Conservation (phyloP, 2,888 invertebrate species). For the Epirrhoe alternata region DNA sequence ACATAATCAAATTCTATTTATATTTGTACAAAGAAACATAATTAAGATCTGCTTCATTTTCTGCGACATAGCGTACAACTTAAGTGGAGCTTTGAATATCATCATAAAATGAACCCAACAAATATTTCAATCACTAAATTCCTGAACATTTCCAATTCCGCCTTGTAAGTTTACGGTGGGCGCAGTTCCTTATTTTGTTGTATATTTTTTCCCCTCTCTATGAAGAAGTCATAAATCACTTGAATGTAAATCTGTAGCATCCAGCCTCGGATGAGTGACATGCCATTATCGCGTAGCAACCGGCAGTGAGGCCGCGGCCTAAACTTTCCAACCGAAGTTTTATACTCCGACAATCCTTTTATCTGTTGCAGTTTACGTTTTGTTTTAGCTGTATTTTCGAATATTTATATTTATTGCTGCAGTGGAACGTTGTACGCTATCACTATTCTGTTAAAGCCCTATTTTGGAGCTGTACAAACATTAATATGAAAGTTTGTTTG, state of each 20-base stretch:
- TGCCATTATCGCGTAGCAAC: constrained; percentile 74
- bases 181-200: constrained; percentile 65
- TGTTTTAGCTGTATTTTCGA: constrained; percentile 37
- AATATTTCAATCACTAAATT: constrained; percentile 49
- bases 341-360: constrained; percentile 56
- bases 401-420: constrained; percentile 43
- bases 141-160: constrained; percentile 55
- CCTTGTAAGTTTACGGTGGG: constrained; percentile 46
- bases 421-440: constrained; percentile 31
- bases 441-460: constrained; percentile 24
- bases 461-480: constrained; percentile 18
- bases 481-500: constrained; percentile 2
- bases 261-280: constrained; percentile 81
- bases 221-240: constrained; percentile 84
- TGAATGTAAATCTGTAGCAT: constrained; percentile 83
- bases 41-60: background rate
- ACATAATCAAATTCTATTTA: background rate
- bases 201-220: constrained; percentile 80
- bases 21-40: background rate
- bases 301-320: constrained; percentile 61
- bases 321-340: constrained; percentile 68
- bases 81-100: background rate
- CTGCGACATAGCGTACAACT: background rate
- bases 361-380: constrained; percentile 49
- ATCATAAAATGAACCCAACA: constrained; percentile 8